These are phyloP conservation scores for Iphiclides podalirius DNA, from an alignment of 2,888 invertebrate genomes.

Conservation along the genomic window DNA sequence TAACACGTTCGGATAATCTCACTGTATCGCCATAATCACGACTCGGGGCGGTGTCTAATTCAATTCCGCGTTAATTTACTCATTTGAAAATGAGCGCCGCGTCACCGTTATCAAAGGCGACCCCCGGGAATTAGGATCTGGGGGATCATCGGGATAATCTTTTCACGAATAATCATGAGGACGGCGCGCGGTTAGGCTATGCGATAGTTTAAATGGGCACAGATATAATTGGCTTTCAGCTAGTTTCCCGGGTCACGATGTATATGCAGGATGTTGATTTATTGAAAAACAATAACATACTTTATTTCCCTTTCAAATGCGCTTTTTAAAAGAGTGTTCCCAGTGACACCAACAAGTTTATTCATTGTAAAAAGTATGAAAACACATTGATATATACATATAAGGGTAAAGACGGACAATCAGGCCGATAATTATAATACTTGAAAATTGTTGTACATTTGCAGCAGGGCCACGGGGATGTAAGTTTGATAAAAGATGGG, in stretches of 20 bases:
- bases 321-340: no score
- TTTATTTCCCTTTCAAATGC: no score
- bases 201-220: not conserved
- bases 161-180: constrained; percentile 54
- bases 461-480: no score
- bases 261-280: not conserved
- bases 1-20: constrained; percentile 76
- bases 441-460: no score
- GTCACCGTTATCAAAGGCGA: constrained; percentile 50
- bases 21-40: constrained; percentile 71
- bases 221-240: not conserved
- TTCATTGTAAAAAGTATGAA: no score
- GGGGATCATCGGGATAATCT: constrained; percentile 61
- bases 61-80: constrained; percentile 74
- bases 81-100: constrained; percentile 67
- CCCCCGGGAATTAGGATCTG: constrained; percentile 47
- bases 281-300: not conserved
- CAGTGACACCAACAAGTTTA: no score
- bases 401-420: no score
- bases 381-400: no score
- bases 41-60: constrained; percentile 69
- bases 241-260: not conserved
- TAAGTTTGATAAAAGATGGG: no score
- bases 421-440: no score
- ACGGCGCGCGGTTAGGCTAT: not conserved